Percentiles rank a stretch among this genome's conserved stretches.
phyloP scores from a whole-genome alignment of 2,113 vertebrate genomes.

The Pavo muticus region DNA sequence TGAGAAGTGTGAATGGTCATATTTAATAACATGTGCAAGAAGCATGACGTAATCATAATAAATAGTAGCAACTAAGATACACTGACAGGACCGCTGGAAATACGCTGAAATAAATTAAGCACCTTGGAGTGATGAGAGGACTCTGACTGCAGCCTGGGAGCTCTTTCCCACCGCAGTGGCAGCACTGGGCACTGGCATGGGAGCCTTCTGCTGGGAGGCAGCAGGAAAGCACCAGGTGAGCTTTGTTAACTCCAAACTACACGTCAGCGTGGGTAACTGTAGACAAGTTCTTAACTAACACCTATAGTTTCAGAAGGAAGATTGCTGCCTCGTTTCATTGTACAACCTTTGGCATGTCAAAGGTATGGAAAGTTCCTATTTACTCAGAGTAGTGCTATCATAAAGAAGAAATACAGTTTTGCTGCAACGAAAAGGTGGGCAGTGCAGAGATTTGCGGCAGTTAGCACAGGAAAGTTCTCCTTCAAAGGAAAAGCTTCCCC shows the following conservation, averaged over 20 bases:
- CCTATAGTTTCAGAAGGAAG: neutral
- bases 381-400: neutral
- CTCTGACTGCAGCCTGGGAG: neutral
- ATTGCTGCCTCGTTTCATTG: neutral
- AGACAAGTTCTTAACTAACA: neutral
- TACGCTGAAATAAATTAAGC: constrained; percentile 24
- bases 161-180: neutral
- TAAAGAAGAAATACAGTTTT: neutral
- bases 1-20: constrained; percentile 1
- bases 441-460: neutral
- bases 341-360: neutral
- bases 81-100: neutral
- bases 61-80: neutral
- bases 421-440: neutral
- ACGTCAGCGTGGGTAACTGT: neutral
- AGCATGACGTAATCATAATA: constrained; percentile 3
- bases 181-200: neutral
- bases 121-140: constrained; percentile 13
- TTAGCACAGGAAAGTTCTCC: neutral
- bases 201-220: neutral
- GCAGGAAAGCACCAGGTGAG: neutral
- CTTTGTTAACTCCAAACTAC: neutral
- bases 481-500: neutral
- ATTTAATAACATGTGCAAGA: neutral
- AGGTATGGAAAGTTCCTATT: neutral